Percentiles rank a stretch among this genome's conserved stretches.
These are phyloP conservation scores for Euura lappo DNA, from an alignment of 1,140 invertebrate species.

Conservation along the genomic window DNA sequence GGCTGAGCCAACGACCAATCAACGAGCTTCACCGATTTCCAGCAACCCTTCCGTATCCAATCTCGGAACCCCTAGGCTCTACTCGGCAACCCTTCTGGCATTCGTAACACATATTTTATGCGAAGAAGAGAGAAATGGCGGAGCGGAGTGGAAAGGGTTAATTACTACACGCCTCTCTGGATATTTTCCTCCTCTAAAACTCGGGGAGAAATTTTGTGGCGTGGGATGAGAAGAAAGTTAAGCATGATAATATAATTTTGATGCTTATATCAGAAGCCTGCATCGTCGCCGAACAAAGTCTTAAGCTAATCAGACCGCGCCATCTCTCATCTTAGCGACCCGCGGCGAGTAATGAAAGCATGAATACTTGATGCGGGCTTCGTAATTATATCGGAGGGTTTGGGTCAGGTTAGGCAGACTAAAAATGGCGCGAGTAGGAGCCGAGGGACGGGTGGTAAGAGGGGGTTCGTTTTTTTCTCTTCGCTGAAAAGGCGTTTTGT, in stretches of 20 bases:
- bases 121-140: neutral
- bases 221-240: neutral
- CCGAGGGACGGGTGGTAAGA: conserved; percentile 12
- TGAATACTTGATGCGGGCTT: conserved; percentile 40
- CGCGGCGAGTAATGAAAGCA: conserved; percentile 38
- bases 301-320: conserved; percentile 31
- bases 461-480: neutral
- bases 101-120: neutral
- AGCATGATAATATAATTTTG: neutral
- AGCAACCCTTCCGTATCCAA: neutral
- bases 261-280: neutral
- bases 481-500: conserved; percentile 30
- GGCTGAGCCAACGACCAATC: neutral
- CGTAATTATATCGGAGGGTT: conserved; percentile 45
- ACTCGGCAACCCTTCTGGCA: neutral
- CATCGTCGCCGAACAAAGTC: conserved; percentile 27
- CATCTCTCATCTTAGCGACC: conserved; percentile 20
- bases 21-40: neutral
- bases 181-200: too few relatives aligned
- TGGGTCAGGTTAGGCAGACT: neutral
- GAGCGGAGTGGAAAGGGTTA: neutral
- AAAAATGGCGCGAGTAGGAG: neutral
- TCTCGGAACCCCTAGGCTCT: neutral
- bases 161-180: too few relatives aligned
- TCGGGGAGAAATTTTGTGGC: too few relatives aligned